These are phyloP conservation scores for Novumbra hubbsi DNA, from an alignment of 2,797 vertebrate genomes.

Conservation along the genomic window DNA sequence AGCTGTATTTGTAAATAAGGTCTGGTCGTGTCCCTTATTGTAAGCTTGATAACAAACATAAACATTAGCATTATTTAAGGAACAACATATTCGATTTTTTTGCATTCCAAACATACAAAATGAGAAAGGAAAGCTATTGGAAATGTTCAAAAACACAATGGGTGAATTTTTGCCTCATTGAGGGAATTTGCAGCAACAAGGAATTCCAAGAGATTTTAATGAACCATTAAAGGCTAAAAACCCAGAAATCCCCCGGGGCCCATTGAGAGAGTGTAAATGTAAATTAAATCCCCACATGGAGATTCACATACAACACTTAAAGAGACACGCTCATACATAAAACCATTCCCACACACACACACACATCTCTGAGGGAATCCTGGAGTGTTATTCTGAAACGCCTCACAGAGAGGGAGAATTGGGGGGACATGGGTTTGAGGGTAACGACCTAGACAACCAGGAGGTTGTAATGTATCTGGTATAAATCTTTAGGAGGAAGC, in stretches of 20 bases:
- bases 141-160: too few species aligned
- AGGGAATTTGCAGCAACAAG: neutral
- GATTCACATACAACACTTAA: neutral
- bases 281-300: neutral
- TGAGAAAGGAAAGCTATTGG: too few species aligned
- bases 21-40: too few species aligned
- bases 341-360: neutral
- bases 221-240: neutral
- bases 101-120: too few species aligned
- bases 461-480: neutral
- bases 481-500: constrained; percentile 3
- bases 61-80: neutral
- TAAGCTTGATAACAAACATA: neutral
- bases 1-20: too few species aligned
- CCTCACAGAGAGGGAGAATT: neutral
- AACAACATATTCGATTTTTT: neutral
- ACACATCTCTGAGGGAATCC: neutral
- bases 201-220: neutral
- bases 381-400: neutral
- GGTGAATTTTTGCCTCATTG: neutral
- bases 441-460: neutral
- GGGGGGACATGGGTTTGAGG: neutral
- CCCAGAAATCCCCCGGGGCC: neutral
- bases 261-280: neutral
- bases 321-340: neutral